Evolutionary conservation across 2,797 vertebrate genomes (phyloP), one percentile per base, ranked within the genome.

Genomic region (Premnoplex brunnescens): DNA sequence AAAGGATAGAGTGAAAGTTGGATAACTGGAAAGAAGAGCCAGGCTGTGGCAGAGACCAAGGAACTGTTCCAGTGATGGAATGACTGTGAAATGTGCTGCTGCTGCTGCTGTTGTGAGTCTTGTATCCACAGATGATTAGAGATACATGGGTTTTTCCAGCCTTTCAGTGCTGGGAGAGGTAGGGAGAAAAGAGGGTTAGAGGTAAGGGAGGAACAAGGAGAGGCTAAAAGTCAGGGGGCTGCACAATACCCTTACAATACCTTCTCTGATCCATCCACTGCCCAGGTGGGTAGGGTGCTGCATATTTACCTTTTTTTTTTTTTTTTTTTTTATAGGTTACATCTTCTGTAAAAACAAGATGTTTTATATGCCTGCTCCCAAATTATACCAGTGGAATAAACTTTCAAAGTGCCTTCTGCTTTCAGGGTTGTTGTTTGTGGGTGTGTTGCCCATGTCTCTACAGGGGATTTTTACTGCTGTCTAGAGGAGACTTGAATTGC

Each of bases 221-320:
- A 72, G 13, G 9, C 54, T 77, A 26, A n/a, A 68, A 48, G 16
- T 23, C 39, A 80, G 8, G 3, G 14, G 14, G 5, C 32, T 78
- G 37, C 26, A 28, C 0, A 0, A 3, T 9, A 14, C 19, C 13
- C 39, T 58, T 58, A n/a, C 3, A 1, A 20, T 49, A 7, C 27
- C 21, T 87, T 30, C 22, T 59, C 26, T 27, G 39, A 8, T 18
- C 34, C 0, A 2, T 67, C 10, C n/a, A 5, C 8, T 34, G 27
- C 15, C n/a, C 32, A 11, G 46, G 12, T 60, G 26, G 24, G 6
- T 10, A 48, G 20, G 2, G 54, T 60, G 43, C 13, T 58, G 10
- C 5, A 12, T 27, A 17, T 34, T 66, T 46, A 48, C n/a, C 41
- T 64, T 44, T 26, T 13, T 4, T 20, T 14, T 46, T 20, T 14